phyloP scores from a whole-genome alignment of 2,888 invertebrate species.

The Tetranychus truncatus region DNA sequence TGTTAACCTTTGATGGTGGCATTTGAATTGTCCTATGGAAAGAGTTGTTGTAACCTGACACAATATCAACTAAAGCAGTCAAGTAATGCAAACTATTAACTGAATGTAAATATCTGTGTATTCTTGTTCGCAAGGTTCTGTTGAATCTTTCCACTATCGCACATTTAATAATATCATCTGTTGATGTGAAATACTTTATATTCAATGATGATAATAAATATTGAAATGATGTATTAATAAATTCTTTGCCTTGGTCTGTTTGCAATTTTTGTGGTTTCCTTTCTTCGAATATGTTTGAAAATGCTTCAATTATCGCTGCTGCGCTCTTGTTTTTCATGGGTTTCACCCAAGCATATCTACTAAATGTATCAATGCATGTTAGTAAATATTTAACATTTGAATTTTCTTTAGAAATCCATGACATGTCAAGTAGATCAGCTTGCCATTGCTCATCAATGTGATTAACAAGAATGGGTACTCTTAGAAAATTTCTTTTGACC shows the following conservation, averaged over 20 bases:
- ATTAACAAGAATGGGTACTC: conserved; percentile 18
- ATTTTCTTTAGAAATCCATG: conserved; percentile 20
- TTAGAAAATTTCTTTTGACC: not conserved
- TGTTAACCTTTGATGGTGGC: not conserved
- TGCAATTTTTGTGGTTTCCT: not conserved
- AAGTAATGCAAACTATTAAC: conserved; percentile 21
- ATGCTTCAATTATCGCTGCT: conserved; percentile 9
- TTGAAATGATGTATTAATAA: conserved; percentile 14
- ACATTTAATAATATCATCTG: conserved; percentile 29
- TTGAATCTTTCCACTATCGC: conserved; percentile 29
- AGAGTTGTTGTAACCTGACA: not conserved
- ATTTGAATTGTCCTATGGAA: not conserved
- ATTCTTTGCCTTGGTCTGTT: conserved; percentile 26
- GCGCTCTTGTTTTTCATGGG: conserved; percentile 26
- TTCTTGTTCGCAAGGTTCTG: conserved; percentile 27
- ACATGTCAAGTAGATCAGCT: conserved; percentile 24
- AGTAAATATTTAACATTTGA: conserved; percentile 25
- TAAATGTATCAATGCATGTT: conserved; percentile 26
- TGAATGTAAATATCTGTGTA: conserved; percentile 28
- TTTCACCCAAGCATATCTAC: conserved; percentile 25
- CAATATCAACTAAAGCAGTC: not conserved
- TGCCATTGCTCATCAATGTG: conserved; percentile 26
- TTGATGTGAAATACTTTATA: conserved; percentile 24
- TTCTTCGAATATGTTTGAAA: not conserved
- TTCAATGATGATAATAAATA: not conserved